Percentiles rank a stretch among this genome's conserved stretches.
Conservation (phyloP, 2,797 vertebrate species). For the Enteromius fasciolatus region DNA sequence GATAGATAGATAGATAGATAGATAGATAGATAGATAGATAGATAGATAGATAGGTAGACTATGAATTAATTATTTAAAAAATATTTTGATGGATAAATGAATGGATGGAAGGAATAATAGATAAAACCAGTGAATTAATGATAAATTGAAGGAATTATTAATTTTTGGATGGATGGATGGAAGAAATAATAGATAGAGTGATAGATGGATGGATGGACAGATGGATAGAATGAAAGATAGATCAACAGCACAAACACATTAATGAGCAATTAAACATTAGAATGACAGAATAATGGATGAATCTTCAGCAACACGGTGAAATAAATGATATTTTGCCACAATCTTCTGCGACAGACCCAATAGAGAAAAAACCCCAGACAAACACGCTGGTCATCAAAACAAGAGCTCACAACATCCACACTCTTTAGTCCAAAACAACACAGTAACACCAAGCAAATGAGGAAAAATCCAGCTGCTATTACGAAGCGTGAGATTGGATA, state of each 20-base stretch:
- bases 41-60: too few species aligned
- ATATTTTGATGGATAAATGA: neutral
- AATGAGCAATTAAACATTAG: neutral
- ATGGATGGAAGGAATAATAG: too few species aligned
- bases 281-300: neutral
- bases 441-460: neutral
- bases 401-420: neutral
- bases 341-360: neutral
- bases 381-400: neutral
- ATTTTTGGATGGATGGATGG: too few species aligned
- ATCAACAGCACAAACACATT: neutral
- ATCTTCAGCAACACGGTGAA: neutral
- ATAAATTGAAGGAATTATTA: too few species aligned
- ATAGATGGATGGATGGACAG: neutral
- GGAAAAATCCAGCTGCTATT: constrained; percentile 2
- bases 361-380: neutral
- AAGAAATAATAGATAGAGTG: too few species aligned
- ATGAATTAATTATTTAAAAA: neutral
- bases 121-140: too few species aligned
- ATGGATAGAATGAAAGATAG: neutral
- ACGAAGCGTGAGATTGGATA: neutral
- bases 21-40: neutral
- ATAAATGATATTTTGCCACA: neutral
- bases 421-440: neutral
- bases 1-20: too few species aligned